Base-by-base conservation (phyloP, 2,888 invertebrate species). In the Lasius fuliginosus region DNA sequence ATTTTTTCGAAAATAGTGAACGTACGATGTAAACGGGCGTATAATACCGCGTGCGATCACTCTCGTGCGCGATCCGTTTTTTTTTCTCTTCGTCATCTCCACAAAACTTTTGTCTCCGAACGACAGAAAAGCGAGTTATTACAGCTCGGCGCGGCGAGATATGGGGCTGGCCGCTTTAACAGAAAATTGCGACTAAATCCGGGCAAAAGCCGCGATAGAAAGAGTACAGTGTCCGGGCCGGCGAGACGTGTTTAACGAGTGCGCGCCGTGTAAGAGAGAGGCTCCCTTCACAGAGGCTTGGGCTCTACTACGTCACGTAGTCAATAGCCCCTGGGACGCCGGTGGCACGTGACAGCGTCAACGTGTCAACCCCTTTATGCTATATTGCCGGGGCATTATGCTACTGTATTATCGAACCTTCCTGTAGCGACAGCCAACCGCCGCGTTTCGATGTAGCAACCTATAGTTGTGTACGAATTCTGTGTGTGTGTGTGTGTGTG, bases 321-420 rank as follows among this genome's bases (percentile, higher is more conserved):
- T 90, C 90, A 86, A 90, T 90, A 89, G 90, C 89, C 83, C 83
- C 86, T 86, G 86, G 88, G 89, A 85, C 89, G 84, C 89, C 85
- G 89, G 88, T 85, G 88, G 90, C 90, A 85, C 90, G 89, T 90
- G 90, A 90, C 90, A 90, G 87, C 89, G 90, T 90, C 90, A 90
- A 88, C 89, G 90, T 89, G 91, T 91, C 91, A 90, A 86, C 87
- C 88, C 90, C 90, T 89, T 89, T 90, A 90, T 90, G 90, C 88
- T 89, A 90, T 90, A 90, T 90, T 89, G 87, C 88, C 85, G 56
- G 73, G 53, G 89, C 89, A 90, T 90, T 90, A 90, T 89, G 90
- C 90, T 83, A 87, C 89, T 88, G 85, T 89, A 89, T 88, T 90
- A 90, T 90, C 87, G 87, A 88, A 85, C 86, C 88, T 87, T 76